phyloP scores from a whole-genome alignment of 2,113 vertebrate species.

The Saguinus imperator region DNA sequence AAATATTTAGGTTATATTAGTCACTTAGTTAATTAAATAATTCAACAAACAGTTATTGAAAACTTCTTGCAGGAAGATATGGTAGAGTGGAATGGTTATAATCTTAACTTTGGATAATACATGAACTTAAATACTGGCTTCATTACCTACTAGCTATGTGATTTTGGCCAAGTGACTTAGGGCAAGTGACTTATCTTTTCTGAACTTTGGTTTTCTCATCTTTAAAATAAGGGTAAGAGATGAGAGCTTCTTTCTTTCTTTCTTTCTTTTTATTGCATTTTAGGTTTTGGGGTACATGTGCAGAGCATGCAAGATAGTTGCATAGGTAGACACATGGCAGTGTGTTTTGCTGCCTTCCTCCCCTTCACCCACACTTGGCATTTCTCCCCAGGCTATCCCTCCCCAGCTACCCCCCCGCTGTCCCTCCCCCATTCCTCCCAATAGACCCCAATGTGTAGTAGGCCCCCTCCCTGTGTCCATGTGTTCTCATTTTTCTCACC shows the following conservation, averaged over 20 bases:
- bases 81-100: neutral
- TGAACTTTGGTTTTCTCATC: conserved; percentile 33
- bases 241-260: neutral
- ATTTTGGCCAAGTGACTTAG: neutral
- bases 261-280: no score
- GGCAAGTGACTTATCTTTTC: neutral
- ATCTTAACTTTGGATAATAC: neutral
- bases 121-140: neutral
- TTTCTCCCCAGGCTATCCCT: no score
- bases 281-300: no score
- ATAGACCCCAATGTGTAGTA: no score
- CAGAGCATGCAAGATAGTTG: no score
- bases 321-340: no score
- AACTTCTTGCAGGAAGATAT: neutral
- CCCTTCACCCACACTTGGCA: no score
- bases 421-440: no score
- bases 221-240: neutral
- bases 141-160: neutral
- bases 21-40: neutral
- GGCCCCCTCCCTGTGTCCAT: no score
- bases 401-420: no score
- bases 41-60: neutral
- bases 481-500: no score
- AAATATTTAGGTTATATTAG: neutral
- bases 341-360: no score